These are phyloP conservation scores for Nesoenas mayeri DNA, from an alignment of 2,113 vertebrate species.

Conservation along the genomic window DNA sequence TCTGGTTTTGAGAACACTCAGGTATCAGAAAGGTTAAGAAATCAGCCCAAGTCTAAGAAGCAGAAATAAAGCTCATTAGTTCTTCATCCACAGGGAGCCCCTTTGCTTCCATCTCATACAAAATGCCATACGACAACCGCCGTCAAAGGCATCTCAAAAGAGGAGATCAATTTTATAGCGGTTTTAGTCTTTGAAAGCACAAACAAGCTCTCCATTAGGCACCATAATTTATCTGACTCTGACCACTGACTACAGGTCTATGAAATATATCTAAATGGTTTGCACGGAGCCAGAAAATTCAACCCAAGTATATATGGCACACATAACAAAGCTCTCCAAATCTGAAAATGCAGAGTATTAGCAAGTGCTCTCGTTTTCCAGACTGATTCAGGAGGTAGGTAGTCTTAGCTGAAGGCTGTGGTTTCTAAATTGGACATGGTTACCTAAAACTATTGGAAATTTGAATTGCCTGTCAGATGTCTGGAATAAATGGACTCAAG, in stretches of 20 bases:
- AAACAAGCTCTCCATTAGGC: slow-evolving; percentile 48
- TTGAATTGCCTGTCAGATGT: slow-evolving; percentile 72
- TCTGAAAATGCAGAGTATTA: slow-evolving; percentile 43
- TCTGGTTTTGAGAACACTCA: background rate
- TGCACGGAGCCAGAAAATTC: background rate
- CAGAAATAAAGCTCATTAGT: slow-evolving; percentile 46
- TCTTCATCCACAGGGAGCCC: slow-evolving; percentile 7
- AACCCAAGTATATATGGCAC: background rate
- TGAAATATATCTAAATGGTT: slow-evolving; percentile 46
- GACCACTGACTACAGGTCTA: background rate
- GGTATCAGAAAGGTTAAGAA: slow-evolving; percentile 10
- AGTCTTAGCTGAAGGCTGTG: slow-evolving; percentile 62
- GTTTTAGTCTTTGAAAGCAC: slow-evolving; percentile 62
- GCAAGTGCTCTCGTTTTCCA: slow-evolving; percentile 48
- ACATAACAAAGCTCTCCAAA: slow-evolving; percentile 21
- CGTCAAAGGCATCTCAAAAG: slow-evolving; percentile 52
- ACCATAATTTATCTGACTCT: slow-evolving; percentile 57
- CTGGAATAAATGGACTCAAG: slow-evolving; percentile 74
- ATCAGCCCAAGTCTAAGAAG: background rate
- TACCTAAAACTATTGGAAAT: slow-evolving; percentile 75
- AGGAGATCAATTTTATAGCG: slow-evolving; percentile 52
- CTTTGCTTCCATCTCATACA: background rate
- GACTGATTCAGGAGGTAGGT: slow-evolving; percentile 42
- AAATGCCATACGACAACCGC: slow-evolving; percentile 18
- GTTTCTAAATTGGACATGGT: slow-evolving; percentile 74